Percentiles rank a stretch among this genome's conserved stretches.
phyloP scores from a whole-genome alignment of 2,888 invertebrate genomes.

The Physocephala rufipes region DNA sequence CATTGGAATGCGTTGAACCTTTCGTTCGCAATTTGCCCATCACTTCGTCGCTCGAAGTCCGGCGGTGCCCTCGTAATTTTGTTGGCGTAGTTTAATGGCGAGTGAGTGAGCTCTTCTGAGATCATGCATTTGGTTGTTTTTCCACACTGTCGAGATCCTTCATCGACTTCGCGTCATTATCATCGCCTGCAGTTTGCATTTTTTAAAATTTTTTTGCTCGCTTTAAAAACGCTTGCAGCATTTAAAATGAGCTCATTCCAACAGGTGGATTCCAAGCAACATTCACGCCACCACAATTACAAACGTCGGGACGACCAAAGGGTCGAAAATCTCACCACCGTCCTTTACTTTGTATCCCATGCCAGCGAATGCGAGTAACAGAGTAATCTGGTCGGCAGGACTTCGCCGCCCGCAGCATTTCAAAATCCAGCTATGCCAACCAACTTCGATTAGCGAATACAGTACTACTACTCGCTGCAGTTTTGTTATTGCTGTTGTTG shows the following conservation, averaged over 20 bases:
- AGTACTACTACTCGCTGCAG: conserved; percentile 13
- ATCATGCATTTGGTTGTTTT: not conserved
- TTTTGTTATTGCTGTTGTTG: conserved; percentile 16
- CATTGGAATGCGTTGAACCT: conserved; percentile 62
- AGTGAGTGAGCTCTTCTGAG: not conserved
- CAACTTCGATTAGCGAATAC: conserved; percentile 23
- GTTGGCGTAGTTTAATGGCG: conserved; percentile 25
- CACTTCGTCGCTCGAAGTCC: conserved; percentile 44
- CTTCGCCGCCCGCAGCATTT: conserved; percentile 28
- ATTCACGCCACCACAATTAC: conserved; percentile 15
- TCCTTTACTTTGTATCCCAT: too few relatives aligned
- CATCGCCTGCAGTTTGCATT: conserved; percentile 21
- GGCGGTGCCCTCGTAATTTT: conserved; percentile 14
- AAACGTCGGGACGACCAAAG: conserved; percentile 15
- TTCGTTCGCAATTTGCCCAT: conserved; percentile 60
- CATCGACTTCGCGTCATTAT: conserved; percentile 36
- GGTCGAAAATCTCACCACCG: conserved; percentile 5
- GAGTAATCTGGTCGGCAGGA: conserved; percentile 33
- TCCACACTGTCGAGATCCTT: not conserved
- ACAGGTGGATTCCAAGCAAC: conserved; percentile 58
- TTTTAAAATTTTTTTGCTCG: conserved; percentile 24
- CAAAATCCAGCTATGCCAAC: not conserved
- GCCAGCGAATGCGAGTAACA: too few relatives aligned
- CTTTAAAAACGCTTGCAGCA: conserved; percentile 37
- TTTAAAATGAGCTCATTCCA: conserved; percentile 56